A percentile compares a stretch with the other conserved stretches of the same genome.
These are phyloP conservation scores for Garra rufa DNA, from an alignment of 2,113 vertebrate species.

Conservation along the genomic window DNA sequence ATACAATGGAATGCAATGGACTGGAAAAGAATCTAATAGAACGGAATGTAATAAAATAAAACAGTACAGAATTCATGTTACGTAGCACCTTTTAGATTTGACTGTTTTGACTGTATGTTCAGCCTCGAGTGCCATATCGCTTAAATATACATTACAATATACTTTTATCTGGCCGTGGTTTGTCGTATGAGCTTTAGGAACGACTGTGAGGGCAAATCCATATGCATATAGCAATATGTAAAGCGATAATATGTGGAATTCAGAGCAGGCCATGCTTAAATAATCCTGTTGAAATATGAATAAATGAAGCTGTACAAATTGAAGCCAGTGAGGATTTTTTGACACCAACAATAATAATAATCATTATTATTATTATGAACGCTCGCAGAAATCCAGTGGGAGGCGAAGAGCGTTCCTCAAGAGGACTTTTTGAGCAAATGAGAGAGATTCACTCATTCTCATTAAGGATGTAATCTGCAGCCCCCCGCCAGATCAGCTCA, in stretches of 20 bases:
- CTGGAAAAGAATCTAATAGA: neutral
- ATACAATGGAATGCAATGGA: neutral
- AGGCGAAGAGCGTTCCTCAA: slow-evolving; percentile 74
- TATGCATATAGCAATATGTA: slow-evolving; percentile 63
- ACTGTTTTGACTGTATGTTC: neutral
- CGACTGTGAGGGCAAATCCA: neutral
- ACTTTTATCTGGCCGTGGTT: neutral
- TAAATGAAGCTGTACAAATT: slow-evolving; percentile 76
- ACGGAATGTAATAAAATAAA: neutral
- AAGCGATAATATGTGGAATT: slow-evolving; percentile 51
- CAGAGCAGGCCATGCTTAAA: slow-evolving; percentile 70
- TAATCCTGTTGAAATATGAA: slow-evolving; percentile 75
- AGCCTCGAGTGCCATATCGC: neutral
- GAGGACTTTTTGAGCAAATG: slow-evolving; percentile 62
- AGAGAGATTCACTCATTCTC: slow-evolving; percentile 74
- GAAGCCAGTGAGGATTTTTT: slow-evolving; percentile 70
- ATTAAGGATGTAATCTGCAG: slow-evolving; percentile 80
- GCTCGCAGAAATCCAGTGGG: slow-evolving; percentile 72
- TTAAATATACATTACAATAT: neutral
- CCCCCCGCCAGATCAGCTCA: slow-evolving; percentile 74
- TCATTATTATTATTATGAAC: slow-evolving; percentile 72
- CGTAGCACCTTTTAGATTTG: neutral
- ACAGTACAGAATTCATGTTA: neutral
- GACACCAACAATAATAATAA: slow-evolving; percentile 18
- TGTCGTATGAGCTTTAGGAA: neutral